Conservation (phyloP, 2,888 invertebrate genomes). For the Leptothorax acervorum region DNA sequence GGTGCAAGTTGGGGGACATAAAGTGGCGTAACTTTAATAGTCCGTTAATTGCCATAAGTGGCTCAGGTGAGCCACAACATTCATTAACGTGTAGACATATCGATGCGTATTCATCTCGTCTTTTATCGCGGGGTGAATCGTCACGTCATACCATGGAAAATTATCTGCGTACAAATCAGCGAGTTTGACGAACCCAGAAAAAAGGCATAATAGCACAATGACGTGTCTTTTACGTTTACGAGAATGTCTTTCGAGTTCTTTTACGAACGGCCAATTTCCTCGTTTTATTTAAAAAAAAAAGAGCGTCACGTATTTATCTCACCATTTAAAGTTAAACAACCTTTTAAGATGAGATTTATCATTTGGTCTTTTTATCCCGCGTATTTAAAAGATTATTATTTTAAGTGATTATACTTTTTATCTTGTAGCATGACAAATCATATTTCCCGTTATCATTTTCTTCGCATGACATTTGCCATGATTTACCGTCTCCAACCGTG, state of each 20-base stretch:
- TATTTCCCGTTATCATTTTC: slow-evolving; percentile 5
- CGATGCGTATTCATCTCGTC: slow-evolving; percentile 1
- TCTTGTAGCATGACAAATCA: background rate
- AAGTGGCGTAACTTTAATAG: background rate
- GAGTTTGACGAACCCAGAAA: background rate
- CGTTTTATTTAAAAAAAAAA: background rate
- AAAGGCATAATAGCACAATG: slow-evolving; percentile 8
- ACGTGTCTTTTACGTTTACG: slow-evolving; percentile 1
- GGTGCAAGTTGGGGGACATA: background rate
- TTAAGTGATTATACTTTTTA: background rate
- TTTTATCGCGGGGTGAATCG: background rate
- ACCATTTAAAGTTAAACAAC: background rate
- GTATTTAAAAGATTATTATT: background rate
- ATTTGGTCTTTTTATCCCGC: background rate
- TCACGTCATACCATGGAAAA: background rate
- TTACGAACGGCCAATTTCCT: background rate
- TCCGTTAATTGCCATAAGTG: slow-evolving; percentile 14
- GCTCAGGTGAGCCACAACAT: background rate
- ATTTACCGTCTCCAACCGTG: slow-evolving; percentile 9
- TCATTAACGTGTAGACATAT: background rate
- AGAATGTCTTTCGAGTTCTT: background rate
- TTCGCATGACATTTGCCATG: background rate
- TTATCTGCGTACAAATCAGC: background rate
- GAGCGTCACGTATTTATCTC: background rate
- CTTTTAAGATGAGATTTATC: slow-evolving; percentile 17